These are phyloP conservation scores for Sitta europaea DNA, from an alignment of 2,113 vertebrate genomes.

Conservation along the genomic window DNA sequence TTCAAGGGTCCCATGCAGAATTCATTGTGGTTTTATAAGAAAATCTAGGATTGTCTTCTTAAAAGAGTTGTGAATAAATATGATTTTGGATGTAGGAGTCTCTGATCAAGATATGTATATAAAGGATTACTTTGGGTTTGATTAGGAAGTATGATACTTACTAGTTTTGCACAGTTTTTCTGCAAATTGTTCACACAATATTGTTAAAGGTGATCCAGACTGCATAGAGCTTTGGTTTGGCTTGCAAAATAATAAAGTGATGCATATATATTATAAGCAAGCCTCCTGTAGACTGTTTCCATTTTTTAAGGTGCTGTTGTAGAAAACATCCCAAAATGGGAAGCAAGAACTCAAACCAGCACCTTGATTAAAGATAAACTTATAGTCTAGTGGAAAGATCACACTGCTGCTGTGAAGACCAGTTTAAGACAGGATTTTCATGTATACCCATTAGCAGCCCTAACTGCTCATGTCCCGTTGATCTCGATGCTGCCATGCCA, in stretches of 20 bases:
- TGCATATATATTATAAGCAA: neutral
- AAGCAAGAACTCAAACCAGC: neutral
- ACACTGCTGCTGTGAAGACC: neutral
- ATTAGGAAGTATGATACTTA: neutral
- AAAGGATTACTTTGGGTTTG: neutral
- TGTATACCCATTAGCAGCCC: neutral
- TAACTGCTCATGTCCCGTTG: accelerated
- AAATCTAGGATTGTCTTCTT: neutral
- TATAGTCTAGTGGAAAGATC: neutral
- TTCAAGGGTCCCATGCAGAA: neutral
- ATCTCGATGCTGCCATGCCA: neutral
- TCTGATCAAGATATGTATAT: neutral
- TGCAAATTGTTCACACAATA: neutral
- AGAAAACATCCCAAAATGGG: neutral
- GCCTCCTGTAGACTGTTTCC: neutral
- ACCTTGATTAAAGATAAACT: neutral
- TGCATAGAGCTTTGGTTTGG: neutral
- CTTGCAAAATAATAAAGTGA: neutral
- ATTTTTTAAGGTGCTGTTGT: neutral
- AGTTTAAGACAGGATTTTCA: neutral
- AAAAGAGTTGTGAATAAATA: neutral
- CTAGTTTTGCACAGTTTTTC: neutral
- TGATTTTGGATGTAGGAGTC: neutral
- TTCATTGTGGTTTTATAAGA: neutral
- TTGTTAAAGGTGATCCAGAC: neutral